Evolutionary conservation across 2,888 invertebrate species (phyloP).

Genomic region (Megalurothrips usitatus): DNA sequence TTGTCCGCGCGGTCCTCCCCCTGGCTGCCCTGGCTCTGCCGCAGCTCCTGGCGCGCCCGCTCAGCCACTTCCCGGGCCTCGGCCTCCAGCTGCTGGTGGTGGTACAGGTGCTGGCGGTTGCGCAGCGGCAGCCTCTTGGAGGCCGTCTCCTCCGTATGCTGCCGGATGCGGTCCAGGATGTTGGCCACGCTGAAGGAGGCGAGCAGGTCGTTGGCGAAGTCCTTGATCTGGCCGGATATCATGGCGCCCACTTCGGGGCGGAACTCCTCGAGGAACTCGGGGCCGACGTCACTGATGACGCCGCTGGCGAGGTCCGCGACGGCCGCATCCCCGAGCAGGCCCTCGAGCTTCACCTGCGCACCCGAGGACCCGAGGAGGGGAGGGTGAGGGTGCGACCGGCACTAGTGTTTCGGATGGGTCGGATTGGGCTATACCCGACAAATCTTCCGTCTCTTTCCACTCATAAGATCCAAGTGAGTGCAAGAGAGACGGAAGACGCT

Average conservation of each 20-base stretch:
- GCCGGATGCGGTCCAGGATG: slow-evolving; percentile 7
- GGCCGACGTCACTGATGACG: slow-evolving; percentile 13
- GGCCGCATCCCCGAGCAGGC: background rate
- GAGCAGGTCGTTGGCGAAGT: slow-evolving; percentile 8
- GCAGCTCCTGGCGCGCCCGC: background rate
- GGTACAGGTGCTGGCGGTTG: background rate
- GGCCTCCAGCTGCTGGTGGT: slow-evolving; percentile 7
- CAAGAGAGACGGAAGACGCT: too few relatives aligned
- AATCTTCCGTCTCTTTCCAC: too few relatives aligned
- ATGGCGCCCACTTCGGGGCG: slow-evolving; percentile 19
- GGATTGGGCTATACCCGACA: too few relatives aligned
- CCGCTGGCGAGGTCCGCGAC: slow-evolving; percentile 20
- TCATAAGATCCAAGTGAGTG: too few relatives aligned
- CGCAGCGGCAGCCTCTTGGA: slow-evolving; percentile 1
- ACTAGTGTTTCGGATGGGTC: background rate
- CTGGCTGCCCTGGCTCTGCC: background rate
- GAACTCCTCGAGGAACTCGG: slow-evolving; percentile 13
- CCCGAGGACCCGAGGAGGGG: background rate
- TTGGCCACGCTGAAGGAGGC: background rate
- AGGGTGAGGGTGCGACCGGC: background rate
- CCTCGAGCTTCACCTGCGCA: background rate
- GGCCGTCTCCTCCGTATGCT: slow-evolving; percentile 17
- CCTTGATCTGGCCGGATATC: slow-evolving; percentile 16
- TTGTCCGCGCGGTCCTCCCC: background rate
- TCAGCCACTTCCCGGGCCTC: background rate